Base-by-base conservation (phyloP, 2,888 invertebrate genomes). In the Stomorhina lunata region DNA sequence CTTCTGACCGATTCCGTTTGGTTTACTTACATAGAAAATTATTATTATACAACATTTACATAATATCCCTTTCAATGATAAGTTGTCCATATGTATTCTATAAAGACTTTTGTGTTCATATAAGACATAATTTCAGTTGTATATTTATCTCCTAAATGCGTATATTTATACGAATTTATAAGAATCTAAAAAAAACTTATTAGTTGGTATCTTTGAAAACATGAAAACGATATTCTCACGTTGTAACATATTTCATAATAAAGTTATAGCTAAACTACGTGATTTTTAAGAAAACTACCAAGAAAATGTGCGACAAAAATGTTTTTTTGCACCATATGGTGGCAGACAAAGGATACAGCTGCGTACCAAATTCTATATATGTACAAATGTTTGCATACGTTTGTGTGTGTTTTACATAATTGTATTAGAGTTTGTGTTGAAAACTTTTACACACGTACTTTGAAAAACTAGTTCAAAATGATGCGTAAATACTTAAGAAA, bases 231-330 rank as follows among this genome's bases (percentile, higher is more conserved):
- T 84, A 77, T 80, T 81, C 76, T 80, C 80, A 78, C 78, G 79
- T 79, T 82, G 82, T 79, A 83, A 77, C 84, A 85, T 84, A 84
- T 85, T 85, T 83, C 82, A 83, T 79, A 73, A 76, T 81, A 83
- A 84, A 86, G 83, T 85, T 84, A 86, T 84, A 78, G 82, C 80
- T 45, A 83, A 84, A 85, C 69, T 84, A 85, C 86, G 85, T 86
- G 86, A 84, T 84, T 84, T 84, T 83, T 59, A 77, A 79, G 59
- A 81, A 69, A 83, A 81, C 83, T 75, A 72, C 59, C 50, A 53
- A 76, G 75, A 76, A 78, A 69, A 65, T 68, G 43, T 73, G 68
- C 66, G 50, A 73, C 61, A 73, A 45, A 43, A 82, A n/a, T n/a
- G n/a, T n/a, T n/a, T 65, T 65, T 71, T 9, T 61, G 45, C 66